These are phyloP conservation scores for Hyphantria cunea DNA, from an alignment of 1,140 invertebrate genomes.

Conservation along the genomic window DNA sequence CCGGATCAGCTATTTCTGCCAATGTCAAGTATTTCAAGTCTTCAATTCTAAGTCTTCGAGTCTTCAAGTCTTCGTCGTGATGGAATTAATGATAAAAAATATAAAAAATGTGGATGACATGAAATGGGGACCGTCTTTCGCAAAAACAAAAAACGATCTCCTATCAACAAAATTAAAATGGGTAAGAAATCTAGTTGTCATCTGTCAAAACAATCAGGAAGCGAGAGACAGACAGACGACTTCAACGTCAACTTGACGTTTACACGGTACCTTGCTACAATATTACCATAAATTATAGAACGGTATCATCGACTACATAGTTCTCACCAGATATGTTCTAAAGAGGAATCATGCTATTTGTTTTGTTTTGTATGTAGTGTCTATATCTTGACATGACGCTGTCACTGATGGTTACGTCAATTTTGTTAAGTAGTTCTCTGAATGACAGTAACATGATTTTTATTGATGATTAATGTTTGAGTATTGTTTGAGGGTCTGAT, in stretches of 20 bases:
- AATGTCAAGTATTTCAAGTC: too few species aligned
- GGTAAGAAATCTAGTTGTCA: constrained; percentile 5
- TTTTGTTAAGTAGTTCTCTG: background rate
- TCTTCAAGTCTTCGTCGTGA: too few species aligned
- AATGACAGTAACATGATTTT: background rate
- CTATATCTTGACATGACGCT: background rate
- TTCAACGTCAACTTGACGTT: background rate
- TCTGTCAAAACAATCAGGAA: constrained; percentile 4
- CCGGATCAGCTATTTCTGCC: too few species aligned
- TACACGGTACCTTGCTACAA: background rate
- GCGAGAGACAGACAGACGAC: background rate
- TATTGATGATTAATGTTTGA: background rate
- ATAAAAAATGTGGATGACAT: too few species aligned
- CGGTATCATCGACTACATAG: background rate
- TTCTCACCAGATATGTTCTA: background rate
- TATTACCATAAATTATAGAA: background rate
- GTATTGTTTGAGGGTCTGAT: too few species aligned
- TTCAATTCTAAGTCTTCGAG: too few species aligned
- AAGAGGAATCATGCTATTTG: too few species aligned
- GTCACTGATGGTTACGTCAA: background rate
- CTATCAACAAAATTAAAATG: background rate
- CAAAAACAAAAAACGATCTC: too few species aligned
- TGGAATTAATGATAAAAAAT: too few species aligned
- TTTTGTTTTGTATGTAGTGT: too few species aligned
- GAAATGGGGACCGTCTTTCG: too few species aligned